Evolutionary conservation across 2,113 vertebrate species (phyloP).

Genomic region (Oncorhynchus gorbuscha): DNA sequence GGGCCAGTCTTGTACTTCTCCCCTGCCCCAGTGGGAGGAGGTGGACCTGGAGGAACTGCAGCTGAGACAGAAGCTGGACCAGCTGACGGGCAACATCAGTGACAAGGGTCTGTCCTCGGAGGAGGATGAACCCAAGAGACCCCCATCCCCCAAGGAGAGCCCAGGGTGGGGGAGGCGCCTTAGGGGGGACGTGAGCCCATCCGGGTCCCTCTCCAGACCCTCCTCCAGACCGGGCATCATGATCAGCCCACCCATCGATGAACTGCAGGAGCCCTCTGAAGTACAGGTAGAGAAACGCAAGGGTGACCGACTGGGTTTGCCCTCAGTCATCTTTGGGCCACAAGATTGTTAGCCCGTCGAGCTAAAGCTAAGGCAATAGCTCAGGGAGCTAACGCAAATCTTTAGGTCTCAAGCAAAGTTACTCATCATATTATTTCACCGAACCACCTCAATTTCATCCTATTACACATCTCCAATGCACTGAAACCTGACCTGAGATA

Average conservation of each 20-base stretch:
- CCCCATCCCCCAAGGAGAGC: slow-evolving; percentile 30
- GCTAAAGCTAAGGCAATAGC: no score
- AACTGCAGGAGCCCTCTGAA: slow-evolving; percentile 11
- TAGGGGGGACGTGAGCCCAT: slow-evolving; percentile 17
- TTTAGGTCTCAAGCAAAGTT: no score
- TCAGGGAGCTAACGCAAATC: no score
- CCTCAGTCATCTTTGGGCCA: no score
- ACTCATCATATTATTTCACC: no score
- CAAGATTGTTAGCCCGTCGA: no score
- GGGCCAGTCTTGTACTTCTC: slow-evolving; percentile 59
- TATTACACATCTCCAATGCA: no score
- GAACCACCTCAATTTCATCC: no score
- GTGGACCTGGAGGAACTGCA: slow-evolving; percentile 77
- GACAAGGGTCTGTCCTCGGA: slow-evolving; percentile 81
- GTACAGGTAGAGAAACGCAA: slow-evolving; percentile 29
- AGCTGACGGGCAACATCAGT: slow-evolving; percentile 81
- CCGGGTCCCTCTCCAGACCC: slow-evolving; percentile 44
- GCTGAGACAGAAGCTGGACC: slow-evolving; percentile 80
- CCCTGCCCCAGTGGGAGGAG: slow-evolving; percentile 43
- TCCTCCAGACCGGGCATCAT: slow-evolving; percentile 38
- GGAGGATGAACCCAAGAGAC: slow-evolving; percentile 70
- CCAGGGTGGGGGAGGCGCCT: slow-evolving; percentile 28
- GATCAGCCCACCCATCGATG: slow-evolving; percentile 22
- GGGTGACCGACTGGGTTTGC: not conserved
- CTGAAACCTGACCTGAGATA: no score